Evolutionary conservation across 2,888 invertebrate genomes (phyloP).

Genomic region (Siphonodentalium dalli): DNA sequence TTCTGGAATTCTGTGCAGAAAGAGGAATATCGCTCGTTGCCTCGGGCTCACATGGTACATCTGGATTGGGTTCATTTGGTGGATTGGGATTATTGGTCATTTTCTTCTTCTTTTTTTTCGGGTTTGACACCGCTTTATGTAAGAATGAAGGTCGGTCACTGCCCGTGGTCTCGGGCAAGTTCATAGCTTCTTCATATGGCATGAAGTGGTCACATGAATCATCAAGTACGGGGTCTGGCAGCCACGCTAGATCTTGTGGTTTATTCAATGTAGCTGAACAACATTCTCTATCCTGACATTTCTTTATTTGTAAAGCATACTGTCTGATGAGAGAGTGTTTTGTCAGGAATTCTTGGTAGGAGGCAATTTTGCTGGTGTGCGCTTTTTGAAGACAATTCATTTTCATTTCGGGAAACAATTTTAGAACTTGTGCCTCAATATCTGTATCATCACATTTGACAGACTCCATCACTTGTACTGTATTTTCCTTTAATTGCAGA

Average conservation of each 20-base stretch:
- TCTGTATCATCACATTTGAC: slow-evolving; percentile 13
- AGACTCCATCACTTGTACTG: slow-evolving; percentile 5
- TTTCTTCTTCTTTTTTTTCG: too few relatives aligned
- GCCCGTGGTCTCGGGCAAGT: too few relatives aligned
- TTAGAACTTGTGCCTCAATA: slow-evolving; percentile 12
- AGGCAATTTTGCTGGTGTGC: slow-evolving; percentile 8
- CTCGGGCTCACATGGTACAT: too few relatives aligned
- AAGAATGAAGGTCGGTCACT: too few relatives aligned
- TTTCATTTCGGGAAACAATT: slow-evolving; percentile 22
- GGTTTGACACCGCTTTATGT: too few relatives aligned
- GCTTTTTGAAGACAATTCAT: slow-evolving; percentile 14
- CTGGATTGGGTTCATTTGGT: too few relatives aligned
- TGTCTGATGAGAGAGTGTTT: slow-evolving; percentile 14
- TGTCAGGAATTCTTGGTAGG: slow-evolving; percentile 4
- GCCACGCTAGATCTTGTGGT: too few relatives aligned
- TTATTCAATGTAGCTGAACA: neutral
- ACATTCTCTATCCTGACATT: slow-evolving; percentile 17
- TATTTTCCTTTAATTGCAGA: slow-evolving; percentile 15
- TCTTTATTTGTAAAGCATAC: slow-evolving; percentile 24
- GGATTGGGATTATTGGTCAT: too few relatives aligned
- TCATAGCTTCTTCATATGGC: too few relatives aligned
- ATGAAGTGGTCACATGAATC: too few relatives aligned
- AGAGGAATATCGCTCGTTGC: neutral
- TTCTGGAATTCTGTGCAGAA: slow-evolving; percentile 4
- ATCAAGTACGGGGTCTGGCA: too few relatives aligned